phyloP scores from a whole-genome alignment of 2,113 vertebrate species.

The Lycocorax pyrrhopterus region DNA sequence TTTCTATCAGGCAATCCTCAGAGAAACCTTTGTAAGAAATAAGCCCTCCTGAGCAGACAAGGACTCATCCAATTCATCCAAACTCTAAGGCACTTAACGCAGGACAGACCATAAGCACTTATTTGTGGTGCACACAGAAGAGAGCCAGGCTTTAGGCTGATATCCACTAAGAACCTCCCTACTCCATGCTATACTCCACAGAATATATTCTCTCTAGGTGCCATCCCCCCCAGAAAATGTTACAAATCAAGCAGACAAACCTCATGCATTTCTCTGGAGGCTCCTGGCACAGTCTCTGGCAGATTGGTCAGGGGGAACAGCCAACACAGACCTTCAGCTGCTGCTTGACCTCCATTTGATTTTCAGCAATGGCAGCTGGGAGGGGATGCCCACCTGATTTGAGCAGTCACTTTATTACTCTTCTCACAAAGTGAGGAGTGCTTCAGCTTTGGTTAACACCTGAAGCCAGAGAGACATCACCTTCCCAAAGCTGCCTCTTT shows the following conservation, averaged over 20 bases:
- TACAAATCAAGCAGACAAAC: not conserved
- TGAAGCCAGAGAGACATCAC: not conserved
- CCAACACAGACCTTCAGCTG: not conserved
- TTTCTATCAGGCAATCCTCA: not conserved
- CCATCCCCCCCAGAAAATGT: accelerated
- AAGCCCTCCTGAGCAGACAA: not conserved
- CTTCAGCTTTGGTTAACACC: not conserved
- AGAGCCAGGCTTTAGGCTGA: not conserved
- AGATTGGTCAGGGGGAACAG: not conserved
- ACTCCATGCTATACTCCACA: accelerated
- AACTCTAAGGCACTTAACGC: not conserved
- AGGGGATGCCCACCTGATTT: not conserved
- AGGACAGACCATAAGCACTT: not conserved
- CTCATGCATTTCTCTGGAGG: not conserved
- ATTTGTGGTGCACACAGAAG: not conserved
- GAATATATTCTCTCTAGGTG: accelerated
- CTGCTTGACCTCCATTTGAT: not conserved
- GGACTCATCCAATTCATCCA: not conserved
- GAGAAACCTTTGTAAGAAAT: not conserved
- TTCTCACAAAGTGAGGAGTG: not conserved
- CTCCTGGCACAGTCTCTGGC: not conserved
- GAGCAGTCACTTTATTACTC: not conserved
- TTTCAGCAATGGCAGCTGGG: not conserved
- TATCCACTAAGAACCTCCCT: not conserved
- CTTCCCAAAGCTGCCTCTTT: not conserved